Base-by-base conservation (phyloP, 1,140 invertebrate genomes). In the Aphelinus certus region DNA sequence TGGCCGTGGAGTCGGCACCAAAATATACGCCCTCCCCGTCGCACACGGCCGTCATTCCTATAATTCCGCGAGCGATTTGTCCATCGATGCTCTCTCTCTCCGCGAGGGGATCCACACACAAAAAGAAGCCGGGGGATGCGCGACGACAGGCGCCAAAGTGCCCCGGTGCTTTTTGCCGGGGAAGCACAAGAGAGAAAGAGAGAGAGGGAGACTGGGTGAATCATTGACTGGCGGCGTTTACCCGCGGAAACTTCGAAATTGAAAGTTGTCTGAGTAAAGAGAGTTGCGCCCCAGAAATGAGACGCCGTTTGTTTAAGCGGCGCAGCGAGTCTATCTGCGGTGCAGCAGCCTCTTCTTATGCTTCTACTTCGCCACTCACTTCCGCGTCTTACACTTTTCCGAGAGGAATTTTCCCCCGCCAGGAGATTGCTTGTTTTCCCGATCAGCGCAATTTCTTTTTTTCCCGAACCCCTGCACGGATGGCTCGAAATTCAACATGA, bases 231-330 rank as follows among this genome's bases (percentile, higher is more conserved):
- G 2, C 46, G 3, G 7, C 47, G 6, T 57, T n/a, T 47, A 3
- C 55, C 42, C 42, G 73, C 45, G 26, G 46, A 65, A 75, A 75
- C 60, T 75, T 75, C 1, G 55, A 70, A 64, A 70, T 70, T 75
- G 73, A 75, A 70, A 70, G 73, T 70, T 75, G 51, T 2, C 66
- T 46, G 58, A 26, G n/a, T 10, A 64, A 69, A 64, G 66, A 63
- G 42, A 72, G 71, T 51, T 65, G 58, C 49, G 51, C 7, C 26
- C 26, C 47, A 9, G 7, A 62, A 69, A 74, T 57, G 73, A 74
- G 63, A 67, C 46, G 48, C 67, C 71, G 71, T 73, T 67, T 73
- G 55, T 67, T 57, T 61, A 46, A 66, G 51, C 47, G 26, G 47
- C 26, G 43, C 26, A 26, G 26, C 10, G 45, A 47, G 5, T 65